These are phyloP conservation scores for Argentina silus DNA, from an alignment of 2,797 vertebrate genomes.

Conservation along the genomic window DNA sequence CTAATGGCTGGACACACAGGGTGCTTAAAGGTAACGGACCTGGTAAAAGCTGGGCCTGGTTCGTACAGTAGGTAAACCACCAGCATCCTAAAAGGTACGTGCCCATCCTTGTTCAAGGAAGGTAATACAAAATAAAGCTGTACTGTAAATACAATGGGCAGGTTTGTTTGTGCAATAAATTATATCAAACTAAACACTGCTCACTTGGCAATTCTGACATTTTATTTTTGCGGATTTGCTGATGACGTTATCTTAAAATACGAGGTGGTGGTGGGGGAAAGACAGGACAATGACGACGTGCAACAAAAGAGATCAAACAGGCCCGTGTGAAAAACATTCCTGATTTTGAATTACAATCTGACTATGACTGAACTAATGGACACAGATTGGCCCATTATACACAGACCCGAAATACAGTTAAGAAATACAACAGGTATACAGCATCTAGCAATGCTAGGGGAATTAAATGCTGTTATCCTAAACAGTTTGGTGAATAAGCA, in stretches of 20 bases:
- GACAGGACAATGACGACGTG: not conserved
- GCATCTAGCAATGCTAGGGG: not conserved
- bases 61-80: conserved; percentile 51
- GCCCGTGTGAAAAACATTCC: not conserved
- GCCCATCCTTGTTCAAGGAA: conserved; percentile 1
- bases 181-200: not conserved
- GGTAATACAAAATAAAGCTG: conserved; percentile 37
- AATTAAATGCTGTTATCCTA: not conserved
- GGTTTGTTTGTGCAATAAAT: not conserved
- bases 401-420: not conserved
- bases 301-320: not conserved
- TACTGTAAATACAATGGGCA: not conserved
- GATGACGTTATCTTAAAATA: not conserved
- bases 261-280: not conserved
- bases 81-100: conserved; percentile 28
- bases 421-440: not conserved
- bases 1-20: conserved; percentile 74
- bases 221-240: not conserved
- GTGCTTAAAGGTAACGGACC: conserved; percentile 59
- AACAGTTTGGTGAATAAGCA: not conserved
- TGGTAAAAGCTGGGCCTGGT: conserved; percentile 54
- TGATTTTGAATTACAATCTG: not conserved
- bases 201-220: not conserved
- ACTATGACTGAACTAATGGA: not conserved
- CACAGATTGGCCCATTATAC: not conserved